A percentile compares a stretch with the other conserved stretches of the same genome.
These are phyloP conservation scores for Eupithecia centaureata DNA, from an alignment of 2,888 invertebrate species.

Conservation along the genomic window DNA sequence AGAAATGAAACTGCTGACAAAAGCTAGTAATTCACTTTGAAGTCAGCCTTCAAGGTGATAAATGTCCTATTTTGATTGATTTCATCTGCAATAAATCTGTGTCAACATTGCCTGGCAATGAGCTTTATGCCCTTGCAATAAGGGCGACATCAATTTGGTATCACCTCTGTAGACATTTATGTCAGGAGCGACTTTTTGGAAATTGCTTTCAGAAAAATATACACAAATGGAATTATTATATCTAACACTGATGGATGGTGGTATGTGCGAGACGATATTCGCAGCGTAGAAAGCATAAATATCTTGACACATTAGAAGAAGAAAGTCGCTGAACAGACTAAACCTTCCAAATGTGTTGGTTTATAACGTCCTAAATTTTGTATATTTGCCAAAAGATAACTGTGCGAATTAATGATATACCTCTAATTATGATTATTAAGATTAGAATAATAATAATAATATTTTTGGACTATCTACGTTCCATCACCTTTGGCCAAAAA, in stretches of 20 bases:
- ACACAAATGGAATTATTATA: conserved; percentile 47
- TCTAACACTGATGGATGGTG: conserved; percentile 22
- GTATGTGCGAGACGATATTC: background rate
- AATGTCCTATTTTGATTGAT: conserved; percentile 46
- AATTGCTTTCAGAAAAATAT: conserved; percentile 31
- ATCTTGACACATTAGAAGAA: background rate
- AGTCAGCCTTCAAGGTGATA: conserved; percentile 29
- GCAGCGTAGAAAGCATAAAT: background rate
- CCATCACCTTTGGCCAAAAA: too few relatives aligned
- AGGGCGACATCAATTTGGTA: conserved; percentile 14
- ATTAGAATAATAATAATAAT: too few relatives aligned
- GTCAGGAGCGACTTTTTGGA: conserved; percentile 20
- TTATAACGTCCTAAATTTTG: too few relatives aligned
- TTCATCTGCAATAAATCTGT: conserved; percentile 43
- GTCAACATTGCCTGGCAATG: conserved; percentile 25
- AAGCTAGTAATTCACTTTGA: conserved; percentile 1
- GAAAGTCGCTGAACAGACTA: background rate
- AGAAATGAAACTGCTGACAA: background rate
- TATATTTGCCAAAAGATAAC: too few relatives aligned
- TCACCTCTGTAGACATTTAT: conserved; percentile 30
- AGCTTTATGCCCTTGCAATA: conserved; percentile 34
- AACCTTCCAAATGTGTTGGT: conserved; percentile 8
- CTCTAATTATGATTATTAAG: too few relatives aligned
- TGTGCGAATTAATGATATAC: too few relatives aligned
- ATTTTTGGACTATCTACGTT: too few relatives aligned